A percentile compares a stretch with the other conserved stretches of the same genome.
phyloP scores from a whole-genome alignment of 2,888 invertebrate species.

The Neocrepidodera transversa region DNA sequence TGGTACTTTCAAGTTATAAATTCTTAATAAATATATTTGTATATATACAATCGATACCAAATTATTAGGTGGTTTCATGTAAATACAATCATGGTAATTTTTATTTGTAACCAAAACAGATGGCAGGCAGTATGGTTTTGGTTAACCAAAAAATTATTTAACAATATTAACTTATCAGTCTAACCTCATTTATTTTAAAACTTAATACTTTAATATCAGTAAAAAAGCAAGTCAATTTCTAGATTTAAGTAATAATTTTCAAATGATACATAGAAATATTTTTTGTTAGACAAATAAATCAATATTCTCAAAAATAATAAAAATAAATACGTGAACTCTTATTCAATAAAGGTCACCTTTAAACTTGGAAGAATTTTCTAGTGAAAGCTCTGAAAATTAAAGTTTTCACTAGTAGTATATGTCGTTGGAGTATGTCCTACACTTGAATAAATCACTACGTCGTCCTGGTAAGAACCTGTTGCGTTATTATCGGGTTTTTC shows the following conservation, averaged over 20 bases:
- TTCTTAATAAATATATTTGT: too few relatives aligned
- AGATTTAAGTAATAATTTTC: background rate
- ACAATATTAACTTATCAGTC: too few relatives aligned
- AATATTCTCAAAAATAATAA: background rate
- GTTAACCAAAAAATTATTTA: background rate
- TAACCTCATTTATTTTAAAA: too few relatives aligned
- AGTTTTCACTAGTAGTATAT: conserved; percentile 38
- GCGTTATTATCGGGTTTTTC: conserved; percentile 39
- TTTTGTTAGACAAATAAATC: background rate
- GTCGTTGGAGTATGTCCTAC: conserved; percentile 40
- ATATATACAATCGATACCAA: too few relatives aligned
- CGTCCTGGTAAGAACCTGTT: conserved; percentile 32
- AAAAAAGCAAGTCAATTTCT: too few relatives aligned
- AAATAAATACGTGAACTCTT: background rate
- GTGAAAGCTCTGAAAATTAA: conserved; percentile 39
- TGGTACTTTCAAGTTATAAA: too few relatives aligned
- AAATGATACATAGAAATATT: background rate
- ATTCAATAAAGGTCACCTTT: background rate
- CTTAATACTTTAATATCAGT: too few relatives aligned
- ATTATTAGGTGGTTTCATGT: too few relatives aligned
- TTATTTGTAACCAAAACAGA: background rate
- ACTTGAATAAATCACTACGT: conserved; percentile 37
- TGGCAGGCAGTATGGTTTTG: background rate
- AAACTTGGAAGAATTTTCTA: conserved; percentile 12
- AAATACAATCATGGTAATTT: background rate